Percentiles rank a stretch among this genome's conserved stretches.
These are phyloP conservation scores for Chrysotoxum bicinctum DNA, from an alignment of 2,888 invertebrate species.

Conservation along the genomic window DNA sequence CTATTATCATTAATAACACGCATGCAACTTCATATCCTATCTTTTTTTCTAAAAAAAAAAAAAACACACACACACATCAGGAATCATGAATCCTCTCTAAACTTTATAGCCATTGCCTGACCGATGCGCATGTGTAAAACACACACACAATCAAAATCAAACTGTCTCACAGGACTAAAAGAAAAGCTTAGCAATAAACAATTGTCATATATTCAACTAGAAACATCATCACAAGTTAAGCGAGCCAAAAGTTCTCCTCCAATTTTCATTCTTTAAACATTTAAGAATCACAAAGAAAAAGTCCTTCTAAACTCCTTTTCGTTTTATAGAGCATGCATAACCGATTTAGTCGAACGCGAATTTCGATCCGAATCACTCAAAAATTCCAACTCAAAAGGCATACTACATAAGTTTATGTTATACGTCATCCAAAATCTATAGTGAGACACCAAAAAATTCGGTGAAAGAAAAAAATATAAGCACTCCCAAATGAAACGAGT, in stretches of 20 bases:
- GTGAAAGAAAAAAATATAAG: not conserved
- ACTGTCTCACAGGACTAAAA: constrained; percentile 34
- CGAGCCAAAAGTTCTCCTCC: constrained; percentile 52
- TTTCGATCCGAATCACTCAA: constrained; percentile 2
- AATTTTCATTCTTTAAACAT: constrained; percentile 30
- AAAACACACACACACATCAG: constrained; percentile 1
- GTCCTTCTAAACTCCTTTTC: not conserved
- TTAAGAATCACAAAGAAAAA: constrained; percentile 9
- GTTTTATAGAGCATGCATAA: not conserved
- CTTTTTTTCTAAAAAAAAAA: not conserved
- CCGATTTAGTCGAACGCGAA: constrained; percentile 7
- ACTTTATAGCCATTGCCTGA: constrained; percentile 34
- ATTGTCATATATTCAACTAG: constrained; percentile 57
- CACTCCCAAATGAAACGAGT: not conserved
- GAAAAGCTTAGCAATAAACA: constrained; percentile 61
- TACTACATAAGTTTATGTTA: not conserved
- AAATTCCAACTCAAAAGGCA: not conserved
- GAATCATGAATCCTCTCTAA: constrained; percentile 44
- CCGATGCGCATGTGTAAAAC: constrained; percentile 45
- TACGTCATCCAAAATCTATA: constrained; percentile 18
- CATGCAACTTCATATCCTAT: constrained; percentile 16
- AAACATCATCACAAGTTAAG: constrained; percentile 56
- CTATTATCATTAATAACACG: constrained; percentile 16
- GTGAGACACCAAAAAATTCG: not conserved
- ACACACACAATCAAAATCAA: not conserved